Evolutionary conservation across 2,113 vertebrate genomes (phyloP).

Genomic region (Circaetus gallicus): DNA sequence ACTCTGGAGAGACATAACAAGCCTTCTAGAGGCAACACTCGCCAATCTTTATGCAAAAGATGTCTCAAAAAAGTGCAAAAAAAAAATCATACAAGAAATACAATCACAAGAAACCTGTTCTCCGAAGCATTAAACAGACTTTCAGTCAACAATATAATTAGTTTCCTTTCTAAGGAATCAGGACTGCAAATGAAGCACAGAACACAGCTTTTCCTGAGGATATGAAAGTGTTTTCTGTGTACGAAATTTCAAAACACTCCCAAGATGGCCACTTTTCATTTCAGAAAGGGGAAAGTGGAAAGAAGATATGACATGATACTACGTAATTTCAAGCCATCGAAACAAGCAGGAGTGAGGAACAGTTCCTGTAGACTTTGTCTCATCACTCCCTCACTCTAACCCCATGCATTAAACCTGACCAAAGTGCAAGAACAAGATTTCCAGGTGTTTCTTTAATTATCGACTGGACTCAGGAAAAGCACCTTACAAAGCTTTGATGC

Average conservation of each 20-base stretch:
- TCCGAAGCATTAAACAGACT: not conserved
- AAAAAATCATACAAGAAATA: not conserved
- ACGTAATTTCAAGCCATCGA: rapidly evolving
- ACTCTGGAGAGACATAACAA: not conserved
- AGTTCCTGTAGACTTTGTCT: not conserved
- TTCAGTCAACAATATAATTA: not conserved
- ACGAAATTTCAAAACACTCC: not conserved
- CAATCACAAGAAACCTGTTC: not conserved
- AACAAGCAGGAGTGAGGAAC: not conserved
- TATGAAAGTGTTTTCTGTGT: not conserved
- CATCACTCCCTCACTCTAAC: not conserved
- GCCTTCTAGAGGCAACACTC: not conserved
- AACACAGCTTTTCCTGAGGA: not conserved
- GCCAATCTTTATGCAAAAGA: not conserved
- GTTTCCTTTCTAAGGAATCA: not conserved
- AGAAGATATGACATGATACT: rapidly evolving
- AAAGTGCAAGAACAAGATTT: not conserved
- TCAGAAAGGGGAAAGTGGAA: not conserved
- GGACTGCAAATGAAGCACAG: not conserved
- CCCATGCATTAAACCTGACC: not conserved
- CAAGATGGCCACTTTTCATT: not conserved
- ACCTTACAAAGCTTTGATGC: not conserved
- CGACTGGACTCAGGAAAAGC: not conserved
- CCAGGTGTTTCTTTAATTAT: not conserved
- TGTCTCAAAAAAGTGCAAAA: not conserved